Percentiles rank a stretch among this genome's conserved stretches.
phyloP scores from a whole-genome alignment of 2,888 invertebrate species.

The Nesidiocoris tenuis region DNA sequence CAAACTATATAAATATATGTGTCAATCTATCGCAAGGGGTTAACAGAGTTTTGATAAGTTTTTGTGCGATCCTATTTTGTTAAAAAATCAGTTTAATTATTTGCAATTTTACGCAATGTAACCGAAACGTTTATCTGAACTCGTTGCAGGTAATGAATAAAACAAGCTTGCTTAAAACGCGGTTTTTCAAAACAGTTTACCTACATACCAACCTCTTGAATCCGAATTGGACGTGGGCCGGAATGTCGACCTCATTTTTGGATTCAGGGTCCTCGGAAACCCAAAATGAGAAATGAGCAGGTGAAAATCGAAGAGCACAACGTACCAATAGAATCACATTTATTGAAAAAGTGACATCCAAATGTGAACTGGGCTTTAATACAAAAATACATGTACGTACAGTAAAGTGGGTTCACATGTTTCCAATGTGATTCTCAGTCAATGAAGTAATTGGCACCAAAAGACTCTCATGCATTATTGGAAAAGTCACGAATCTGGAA shows the following conservation, averaged over 20 bases:
- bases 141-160: constrained; percentile 35
- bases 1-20: not conserved
- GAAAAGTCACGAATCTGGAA: not conserved
- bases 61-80: not conserved
- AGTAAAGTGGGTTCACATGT: constrained; percentile 10
- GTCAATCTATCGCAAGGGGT: not conserved
- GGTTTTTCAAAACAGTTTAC: too few species aligned
- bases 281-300: too few species aligned
- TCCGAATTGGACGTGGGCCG: too few species aligned
- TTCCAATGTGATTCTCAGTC: constrained; percentile 28
- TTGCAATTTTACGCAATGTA: not conserved
- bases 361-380: constrained; percentile 15
- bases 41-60: not conserved
- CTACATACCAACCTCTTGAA: too few species aligned
- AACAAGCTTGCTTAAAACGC: constrained; percentile 22
- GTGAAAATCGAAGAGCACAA: not conserved
- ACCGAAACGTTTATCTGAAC: constrained; percentile 1
- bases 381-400: constrained; percentile 31
- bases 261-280: too few species aligned
- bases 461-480: constrained; percentile 25
- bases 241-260: too few species aligned
- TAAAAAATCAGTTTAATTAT: not conserved
- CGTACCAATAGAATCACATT: constrained; percentile 23
- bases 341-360: constrained; percentile 24
- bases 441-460: constrained; percentile 35